Evolutionary conservation across 2,888 invertebrate genomes (phyloP).

Genomic region (Bugula neritina): DNA sequence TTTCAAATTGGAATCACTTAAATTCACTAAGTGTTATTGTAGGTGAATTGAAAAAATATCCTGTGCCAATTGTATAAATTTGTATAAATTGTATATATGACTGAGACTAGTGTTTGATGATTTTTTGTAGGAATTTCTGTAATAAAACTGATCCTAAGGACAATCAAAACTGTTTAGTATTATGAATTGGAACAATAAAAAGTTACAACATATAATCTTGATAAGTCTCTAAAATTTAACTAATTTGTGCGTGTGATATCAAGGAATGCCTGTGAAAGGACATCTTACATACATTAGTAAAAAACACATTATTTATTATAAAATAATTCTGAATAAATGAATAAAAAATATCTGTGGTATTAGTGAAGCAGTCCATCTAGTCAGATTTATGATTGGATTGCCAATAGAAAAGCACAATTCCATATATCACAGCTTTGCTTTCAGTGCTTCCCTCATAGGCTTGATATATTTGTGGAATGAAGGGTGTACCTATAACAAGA

Average conservation of each 20-base stretch:
- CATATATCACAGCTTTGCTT: conserved; percentile 1
- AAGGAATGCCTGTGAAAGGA: no score
- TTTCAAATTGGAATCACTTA: not conserved
- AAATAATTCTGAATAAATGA: no score
- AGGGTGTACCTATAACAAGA: conserved; percentile 16
- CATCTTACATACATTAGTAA: no score
- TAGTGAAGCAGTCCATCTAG: no score
- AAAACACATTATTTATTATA: no score
- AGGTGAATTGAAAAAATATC: not conserved
- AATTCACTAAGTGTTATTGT: not conserved
- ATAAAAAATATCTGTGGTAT: no score
- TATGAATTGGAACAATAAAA: no score
- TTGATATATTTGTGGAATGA: conserved; percentile 22
- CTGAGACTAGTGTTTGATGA: conserved; percentile 1
- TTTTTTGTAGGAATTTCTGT: conserved; percentile 17
- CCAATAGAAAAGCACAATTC: no score
- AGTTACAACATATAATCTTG: no score
- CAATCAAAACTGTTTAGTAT: not conserved
- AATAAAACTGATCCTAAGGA: conserved; percentile 7
- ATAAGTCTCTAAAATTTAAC: no score
- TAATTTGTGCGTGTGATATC: no score
- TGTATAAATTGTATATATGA: conserved; percentile 22
- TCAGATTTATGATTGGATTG: no score
- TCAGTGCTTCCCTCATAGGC: not conserved
- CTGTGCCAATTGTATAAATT: conserved; percentile 20